Evolutionary conservation across 2,888 invertebrate species (phyloP).

Genomic region (Ectobius pallidus): DNA sequence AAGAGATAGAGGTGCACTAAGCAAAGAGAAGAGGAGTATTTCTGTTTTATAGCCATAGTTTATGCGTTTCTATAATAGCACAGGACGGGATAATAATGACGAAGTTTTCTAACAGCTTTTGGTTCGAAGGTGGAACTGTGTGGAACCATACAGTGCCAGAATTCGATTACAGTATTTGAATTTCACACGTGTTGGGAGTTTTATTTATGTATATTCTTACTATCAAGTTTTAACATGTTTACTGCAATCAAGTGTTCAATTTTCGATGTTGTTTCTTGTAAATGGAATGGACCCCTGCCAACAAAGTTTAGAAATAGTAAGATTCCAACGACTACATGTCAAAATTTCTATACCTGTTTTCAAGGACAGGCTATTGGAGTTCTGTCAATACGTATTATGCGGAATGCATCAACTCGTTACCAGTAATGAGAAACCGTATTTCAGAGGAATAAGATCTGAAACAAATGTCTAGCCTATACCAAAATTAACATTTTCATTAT

Average conservation of each 20-base stretch:
- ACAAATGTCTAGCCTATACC: too few relatives aligned
- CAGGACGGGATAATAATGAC: slow-evolving; percentile 11
- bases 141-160: too few relatives aligned
- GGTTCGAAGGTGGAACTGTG: background rate
- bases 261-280: background rate
- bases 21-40: slow-evolving; percentile 5
- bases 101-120: background rate
- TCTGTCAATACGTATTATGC: background rate
- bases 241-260: background rate
- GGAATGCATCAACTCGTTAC: too few relatives aligned
- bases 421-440: too few relatives aligned
- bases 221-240: background rate
- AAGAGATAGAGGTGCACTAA: too few relatives aligned
- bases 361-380: background rate
- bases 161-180: slow-evolving; percentile 20
- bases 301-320: background rate
- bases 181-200: slow-evolving; percentile 13
- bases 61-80: slow-evolving; percentile 9
- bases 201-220: background rate
- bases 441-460: too few relatives aligned
- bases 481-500: too few relatives aligned
- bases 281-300: background rate
- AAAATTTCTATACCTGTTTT: background rate
- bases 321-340: background rate
- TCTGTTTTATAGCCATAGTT: slow-evolving; percentile 16